Evolutionary conservation across 2,888 invertebrate species (phyloP).

Genomic region (Ormyrus rosae): DNA sequence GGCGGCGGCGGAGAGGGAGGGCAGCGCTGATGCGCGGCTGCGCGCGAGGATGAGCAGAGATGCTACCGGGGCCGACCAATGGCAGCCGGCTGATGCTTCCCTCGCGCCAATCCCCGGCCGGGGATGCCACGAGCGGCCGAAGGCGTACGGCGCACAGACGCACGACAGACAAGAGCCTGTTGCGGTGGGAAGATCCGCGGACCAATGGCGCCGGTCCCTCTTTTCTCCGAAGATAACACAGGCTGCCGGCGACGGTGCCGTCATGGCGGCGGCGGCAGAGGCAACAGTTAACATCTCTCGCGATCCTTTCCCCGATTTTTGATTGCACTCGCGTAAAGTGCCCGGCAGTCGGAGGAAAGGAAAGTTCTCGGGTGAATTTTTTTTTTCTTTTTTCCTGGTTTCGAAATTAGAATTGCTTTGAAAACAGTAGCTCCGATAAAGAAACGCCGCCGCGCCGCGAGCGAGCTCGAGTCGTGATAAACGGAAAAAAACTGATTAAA

Average conservation of each 20-base stretch:
- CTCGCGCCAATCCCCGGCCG: constrained; percentile 68
- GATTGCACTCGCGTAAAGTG: not conserved
- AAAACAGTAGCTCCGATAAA: no score
- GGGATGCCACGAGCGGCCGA: constrained; percentile 65
- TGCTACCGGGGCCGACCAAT: constrained; percentile 69
- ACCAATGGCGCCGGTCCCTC: constrained; percentile 34
- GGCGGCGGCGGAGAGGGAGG: constrained; percentile 50
- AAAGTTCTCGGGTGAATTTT: not conserved
- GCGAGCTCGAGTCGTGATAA: constrained; percentile 11
- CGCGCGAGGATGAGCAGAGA: constrained; percentile 73
- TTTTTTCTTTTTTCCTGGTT: not conserved
- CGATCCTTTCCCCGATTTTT: not conserved
- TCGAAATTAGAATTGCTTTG: no score
- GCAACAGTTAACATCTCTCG: not conserved
- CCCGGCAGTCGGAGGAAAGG: not conserved
- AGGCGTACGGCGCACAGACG: constrained; percentile 33
- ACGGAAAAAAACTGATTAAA: constrained; percentile 48
- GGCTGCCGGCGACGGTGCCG: not conserved
- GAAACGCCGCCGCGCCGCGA: no score
- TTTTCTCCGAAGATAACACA: constrained; percentile 26
- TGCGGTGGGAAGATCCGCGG: constrained; percentile 35
- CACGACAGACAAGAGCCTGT: constrained; percentile 41
- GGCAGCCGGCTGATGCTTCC: constrained; percentile 69
- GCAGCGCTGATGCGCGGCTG: constrained; percentile 65
- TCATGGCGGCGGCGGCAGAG: not conserved